Conservation (phyloP, 2,113 vertebrate genomes). For the Protobothrops mucrosquamatus region DNA sequence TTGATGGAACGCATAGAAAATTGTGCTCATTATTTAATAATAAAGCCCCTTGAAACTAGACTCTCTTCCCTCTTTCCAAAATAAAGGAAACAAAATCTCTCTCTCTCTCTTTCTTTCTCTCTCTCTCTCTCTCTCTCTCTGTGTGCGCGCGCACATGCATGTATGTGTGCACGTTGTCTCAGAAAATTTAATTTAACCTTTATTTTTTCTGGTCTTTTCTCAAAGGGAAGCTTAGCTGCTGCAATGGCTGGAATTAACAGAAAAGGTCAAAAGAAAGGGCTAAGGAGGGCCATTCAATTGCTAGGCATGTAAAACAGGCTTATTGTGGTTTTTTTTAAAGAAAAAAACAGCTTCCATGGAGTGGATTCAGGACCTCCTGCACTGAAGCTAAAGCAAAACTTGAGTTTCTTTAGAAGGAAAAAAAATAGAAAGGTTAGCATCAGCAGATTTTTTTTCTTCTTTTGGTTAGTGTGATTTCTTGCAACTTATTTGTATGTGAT, state of each 20-base stretch:
- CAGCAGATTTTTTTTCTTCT: background rate
- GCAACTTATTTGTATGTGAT: background rate
- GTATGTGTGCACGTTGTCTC: slow-evolving; percentile 15
- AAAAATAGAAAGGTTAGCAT: background rate
- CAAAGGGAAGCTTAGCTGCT: slow-evolving; percentile 33
- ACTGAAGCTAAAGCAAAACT: background rate
- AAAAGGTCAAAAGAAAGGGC: slow-evolving; percentile 38
- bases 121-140: background rate
- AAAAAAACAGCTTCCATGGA: background rate
- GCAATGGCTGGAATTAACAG: slow-evolving; percentile 34
- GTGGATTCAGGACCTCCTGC: background rate
- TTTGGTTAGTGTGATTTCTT: background rate
- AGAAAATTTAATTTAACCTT: slow-evolving; percentile 47
- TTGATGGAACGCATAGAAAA: slow-evolving; percentile 29
- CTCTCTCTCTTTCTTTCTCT: background rate
- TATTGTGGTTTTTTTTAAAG: background rate
- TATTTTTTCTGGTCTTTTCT: slow-evolving; percentile 3
- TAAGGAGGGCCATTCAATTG: slow-evolving; percentile 23
- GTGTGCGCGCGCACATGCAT: background rate
- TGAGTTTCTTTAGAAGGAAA: background rate
- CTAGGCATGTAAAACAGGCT: slow-evolving; percentile 16
- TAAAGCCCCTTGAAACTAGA: slow-evolving; percentile 35
- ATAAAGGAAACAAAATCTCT: background rate
- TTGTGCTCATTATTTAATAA: slow-evolving; percentile 37
- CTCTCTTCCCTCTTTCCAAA: background rate